These are phyloP conservation scores for Eudasyphora cyanicolor DNA, from an alignment of 2,888 invertebrate species.

Conservation along the genomic window DNA sequence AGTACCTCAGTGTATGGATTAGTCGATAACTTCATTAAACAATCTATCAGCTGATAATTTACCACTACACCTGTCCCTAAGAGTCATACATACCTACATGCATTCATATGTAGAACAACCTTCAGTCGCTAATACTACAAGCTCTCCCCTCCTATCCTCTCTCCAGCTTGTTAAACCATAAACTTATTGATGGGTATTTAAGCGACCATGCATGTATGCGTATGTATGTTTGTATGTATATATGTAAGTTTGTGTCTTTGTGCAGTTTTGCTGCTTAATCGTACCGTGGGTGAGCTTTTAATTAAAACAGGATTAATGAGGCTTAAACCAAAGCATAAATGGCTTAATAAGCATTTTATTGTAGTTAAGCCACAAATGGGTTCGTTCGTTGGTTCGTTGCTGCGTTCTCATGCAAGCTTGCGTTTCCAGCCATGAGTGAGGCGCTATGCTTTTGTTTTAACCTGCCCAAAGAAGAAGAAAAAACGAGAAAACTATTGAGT, in stretches of 20 bases:
- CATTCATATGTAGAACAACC: not conserved
- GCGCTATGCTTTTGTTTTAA: constrained; percentile 44
- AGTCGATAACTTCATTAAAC: no score
- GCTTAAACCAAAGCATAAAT: constrained; percentile 46
- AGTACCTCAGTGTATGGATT: no score
- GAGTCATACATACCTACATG: no score
- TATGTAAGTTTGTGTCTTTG: not conserved
- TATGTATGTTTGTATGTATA: no score
- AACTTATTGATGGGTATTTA: constrained; percentile 5
- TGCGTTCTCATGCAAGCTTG: constrained; percentile 26
- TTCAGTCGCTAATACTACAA: not conserved
- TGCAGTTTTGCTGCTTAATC: not conserved
- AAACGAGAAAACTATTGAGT: constrained; percentile 29
- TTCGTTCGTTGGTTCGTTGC: no score
- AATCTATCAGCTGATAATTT: no score
- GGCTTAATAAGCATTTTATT: constrained; percentile 48
- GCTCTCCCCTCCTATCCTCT: not conserved
- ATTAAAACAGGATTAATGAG: constrained; percentile 63
- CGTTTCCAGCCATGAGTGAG: constrained; percentile 11
- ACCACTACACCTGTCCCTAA: no score
- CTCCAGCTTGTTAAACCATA: not conserved
- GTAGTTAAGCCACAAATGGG: not conserved
- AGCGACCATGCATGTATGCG: not conserved
- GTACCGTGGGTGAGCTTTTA: constrained; percentile 37
- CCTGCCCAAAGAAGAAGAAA: constrained; percentile 5